Percentiles rank a stretch among this genome's conserved stretches.
Conservation (phyloP, 2,113 vertebrate genomes). For the Nansenia antarctica region DNA sequence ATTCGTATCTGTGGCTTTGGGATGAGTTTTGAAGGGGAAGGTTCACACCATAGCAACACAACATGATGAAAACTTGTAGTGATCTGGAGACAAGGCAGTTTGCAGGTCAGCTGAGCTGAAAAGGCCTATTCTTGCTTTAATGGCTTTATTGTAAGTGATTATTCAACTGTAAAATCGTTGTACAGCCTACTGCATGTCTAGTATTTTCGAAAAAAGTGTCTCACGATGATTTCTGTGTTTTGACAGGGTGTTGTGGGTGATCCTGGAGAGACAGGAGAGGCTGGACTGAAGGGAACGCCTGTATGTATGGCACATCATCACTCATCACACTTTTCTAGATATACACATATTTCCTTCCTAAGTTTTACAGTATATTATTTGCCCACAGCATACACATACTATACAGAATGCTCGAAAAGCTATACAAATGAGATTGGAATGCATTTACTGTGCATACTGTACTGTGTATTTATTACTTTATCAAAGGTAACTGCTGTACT, state of each 20-base stretch:
- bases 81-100: background rate
- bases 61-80: conserved; percentile 31
- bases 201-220: too few species aligned
- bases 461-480: background rate
- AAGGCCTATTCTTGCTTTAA: too few species aligned
- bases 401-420: background rate
- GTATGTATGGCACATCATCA: conserved; percentile 60
- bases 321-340: background rate
- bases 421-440: too few species aligned
- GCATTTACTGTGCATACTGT: too few species aligned
- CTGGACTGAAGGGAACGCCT: conserved; percentile 75
- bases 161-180: too few species aligned
- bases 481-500: too few species aligned
- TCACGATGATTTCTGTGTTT: conserved; percentile 10
- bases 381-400: background rate
- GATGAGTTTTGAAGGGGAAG: conserved; percentile 30
- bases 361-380: background rate
- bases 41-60: too few species aligned
- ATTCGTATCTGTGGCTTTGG: conserved; percentile 53
- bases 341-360: background rate
- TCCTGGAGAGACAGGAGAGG: conserved; percentile 72
- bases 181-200: too few species aligned
- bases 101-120: background rate
- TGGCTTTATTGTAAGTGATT: background rate
- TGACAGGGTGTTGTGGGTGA: conserved; percentile 79